Base-by-base conservation (phyloP, 2,888 invertebrate species). In the Aphidius colemani region DNA sequence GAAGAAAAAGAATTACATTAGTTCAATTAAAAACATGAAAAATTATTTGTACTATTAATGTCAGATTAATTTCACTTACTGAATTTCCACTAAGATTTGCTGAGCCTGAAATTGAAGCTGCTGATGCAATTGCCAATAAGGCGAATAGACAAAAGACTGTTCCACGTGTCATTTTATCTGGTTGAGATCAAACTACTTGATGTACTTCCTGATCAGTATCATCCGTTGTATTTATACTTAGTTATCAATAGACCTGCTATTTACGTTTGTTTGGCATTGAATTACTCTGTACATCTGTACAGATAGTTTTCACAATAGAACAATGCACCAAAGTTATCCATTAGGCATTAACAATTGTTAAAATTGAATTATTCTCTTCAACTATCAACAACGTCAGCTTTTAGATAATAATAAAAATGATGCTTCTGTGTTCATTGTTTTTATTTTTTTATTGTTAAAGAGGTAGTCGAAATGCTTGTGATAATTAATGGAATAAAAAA, bases 211-310 rank as follows among this genome's bases (percentile, higher is more conserved):
- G 62, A 50, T 50, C 53, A 30, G 48, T 51, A 46, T 61, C 57
- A 59, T 64, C 60, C 57, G 59, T 13, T 56, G 56, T 61, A 72
- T 74, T 74, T 75, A 75, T 74, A 75, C 59, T 7, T 7, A 39
- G 39, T 48, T 41, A 3, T 7, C 53, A 67, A 59, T 59, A 30
- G 39, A 30, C 43, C 7, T 10, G 57, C 53, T 60, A 59, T 62
- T 61, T 58, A 59, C 64, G 67, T 67, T 55, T 53, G 58, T 63
- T 62, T 67, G 60, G 65, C 66, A 59, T 48, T 63, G 67, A 71
- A 70, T 65, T 66, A 72, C 67, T 57, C 51, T 18, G 41, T 51
- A 50, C 73, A 71, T 59, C 71, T 76, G 73, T 18, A n/a, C 67
- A 66, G 65, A 58, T 51, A 65, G 69, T 9, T 67, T 63, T 63